Evolutionary conservation across 2,113 vertebrate genomes (phyloP).

Genomic region (Triplophysa rosa): DNA sequence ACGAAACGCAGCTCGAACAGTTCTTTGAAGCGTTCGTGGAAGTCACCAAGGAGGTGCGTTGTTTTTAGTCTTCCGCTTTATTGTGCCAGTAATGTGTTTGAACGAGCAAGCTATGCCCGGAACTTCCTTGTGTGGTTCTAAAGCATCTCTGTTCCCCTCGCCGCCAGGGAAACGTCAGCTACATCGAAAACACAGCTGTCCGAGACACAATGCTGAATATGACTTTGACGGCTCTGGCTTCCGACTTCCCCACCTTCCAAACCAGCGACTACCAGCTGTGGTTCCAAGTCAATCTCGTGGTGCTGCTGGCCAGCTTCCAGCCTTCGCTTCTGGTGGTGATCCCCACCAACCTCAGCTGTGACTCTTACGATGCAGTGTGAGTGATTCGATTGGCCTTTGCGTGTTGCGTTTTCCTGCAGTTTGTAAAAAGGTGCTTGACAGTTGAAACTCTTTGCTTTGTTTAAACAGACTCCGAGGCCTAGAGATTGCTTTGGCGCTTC

Average conservation of each 20-base stretch:
- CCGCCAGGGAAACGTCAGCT: too few relatives aligned
- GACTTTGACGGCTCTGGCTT: constrained; percentile 56
- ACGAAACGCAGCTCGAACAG: too few relatives aligned
- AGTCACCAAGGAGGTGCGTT: too few relatives aligned
- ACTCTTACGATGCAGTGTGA: constrained; percentile 58
- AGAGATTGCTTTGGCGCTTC: background rate
- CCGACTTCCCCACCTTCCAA: constrained; percentile 47
- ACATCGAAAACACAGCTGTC: background rate
- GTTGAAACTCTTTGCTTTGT: background rate
- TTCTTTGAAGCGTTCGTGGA: too few relatives aligned
- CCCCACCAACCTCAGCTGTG: constrained; percentile 59
- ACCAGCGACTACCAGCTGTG: constrained; percentile 50
- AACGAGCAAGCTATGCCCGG: too few relatives aligned
- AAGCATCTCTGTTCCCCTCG: too few relatives aligned
- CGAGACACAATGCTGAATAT: constrained; percentile 47
- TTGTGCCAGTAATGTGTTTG: background rate
- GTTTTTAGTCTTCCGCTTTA: too few relatives aligned
- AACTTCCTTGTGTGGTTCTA: too few relatives aligned
- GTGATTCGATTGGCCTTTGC: constrained; percentile 31
- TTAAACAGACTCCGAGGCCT: constrained; percentile 4
- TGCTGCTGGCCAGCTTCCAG: constrained; percentile 53
- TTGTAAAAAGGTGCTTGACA: background rate
- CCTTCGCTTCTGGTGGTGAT: constrained; percentile 33
- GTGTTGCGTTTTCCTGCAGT: background rate
- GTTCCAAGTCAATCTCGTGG: constrained; percentile 56